Evolutionary conservation across 2,797 vertebrate genomes (phyloP).

Genomic region (Scomberomorus guttatus): DNA sequence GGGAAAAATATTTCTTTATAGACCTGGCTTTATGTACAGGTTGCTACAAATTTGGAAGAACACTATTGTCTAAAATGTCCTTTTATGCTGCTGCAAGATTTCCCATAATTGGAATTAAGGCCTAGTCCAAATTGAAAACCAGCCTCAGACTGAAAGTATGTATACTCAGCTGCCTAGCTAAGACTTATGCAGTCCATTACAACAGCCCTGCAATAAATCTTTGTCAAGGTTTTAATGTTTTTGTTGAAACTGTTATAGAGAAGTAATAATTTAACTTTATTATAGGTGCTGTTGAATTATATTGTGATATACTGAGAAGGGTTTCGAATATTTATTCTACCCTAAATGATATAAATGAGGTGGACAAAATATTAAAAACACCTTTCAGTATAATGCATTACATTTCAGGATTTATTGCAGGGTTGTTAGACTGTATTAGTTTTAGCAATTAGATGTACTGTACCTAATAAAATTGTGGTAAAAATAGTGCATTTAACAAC

Average conservation of each 20-base stretch:
- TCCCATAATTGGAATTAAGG: no score
- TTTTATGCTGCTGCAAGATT: neutral
- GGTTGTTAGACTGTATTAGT: neutral
- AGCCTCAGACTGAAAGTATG: no score
- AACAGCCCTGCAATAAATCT: neutral
- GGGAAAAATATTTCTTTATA: neutral
- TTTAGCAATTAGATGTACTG: neutral
- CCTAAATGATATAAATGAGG: neutral
- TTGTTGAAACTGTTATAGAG: neutral
- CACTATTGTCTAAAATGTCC: neutral
- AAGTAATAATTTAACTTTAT: no score
- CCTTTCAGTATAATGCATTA: neutral
- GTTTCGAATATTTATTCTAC: neutral
- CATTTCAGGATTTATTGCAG: neutral
- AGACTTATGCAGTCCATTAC: no score
- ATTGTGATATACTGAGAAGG: neutral
- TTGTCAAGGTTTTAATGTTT: neutral
- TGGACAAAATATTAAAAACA: neutral
- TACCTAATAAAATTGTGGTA: neutral
- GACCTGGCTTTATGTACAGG: neutral
- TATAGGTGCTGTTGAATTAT: no score
- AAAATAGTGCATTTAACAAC: neutral
- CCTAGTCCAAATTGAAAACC: no score
- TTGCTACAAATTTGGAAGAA: neutral
- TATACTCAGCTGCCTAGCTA: no score